Evolutionary conservation across 2,888 invertebrate species (phyloP).

Genomic region (Rugalucina vietnamica): DNA sequence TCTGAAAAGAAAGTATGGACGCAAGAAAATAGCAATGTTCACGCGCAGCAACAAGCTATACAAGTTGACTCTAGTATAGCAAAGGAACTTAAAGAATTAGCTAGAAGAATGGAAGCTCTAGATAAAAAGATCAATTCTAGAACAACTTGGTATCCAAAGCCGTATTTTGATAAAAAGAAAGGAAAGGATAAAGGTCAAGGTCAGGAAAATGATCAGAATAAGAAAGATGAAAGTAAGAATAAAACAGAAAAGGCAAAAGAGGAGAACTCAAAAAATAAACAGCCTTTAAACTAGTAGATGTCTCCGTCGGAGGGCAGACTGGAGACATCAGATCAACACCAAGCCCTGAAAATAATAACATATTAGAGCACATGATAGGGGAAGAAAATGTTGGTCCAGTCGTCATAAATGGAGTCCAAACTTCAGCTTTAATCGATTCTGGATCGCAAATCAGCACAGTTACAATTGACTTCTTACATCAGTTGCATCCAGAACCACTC

Average conservation of each 20-base stretch:
- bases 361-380: background rate
- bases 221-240: background rate
- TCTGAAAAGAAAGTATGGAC: background rate
- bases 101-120: background rate
- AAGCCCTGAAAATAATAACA: background rate
- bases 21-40: background rate
- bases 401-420: background rate
- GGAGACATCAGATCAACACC: background rate
- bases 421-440: slow-evolving; percentile 3
- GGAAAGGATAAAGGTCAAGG: background rate
- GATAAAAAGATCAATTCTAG: background rate
- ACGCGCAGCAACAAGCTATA: background rate
- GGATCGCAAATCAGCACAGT: slow-evolving; percentile 6
- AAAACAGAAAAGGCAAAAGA: background rate
- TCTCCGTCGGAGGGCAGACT: background rate
- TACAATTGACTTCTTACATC: background rate
- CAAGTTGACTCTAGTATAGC: background rate
- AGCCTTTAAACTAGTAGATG: background rate
- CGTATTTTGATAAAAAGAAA: too few species aligned
- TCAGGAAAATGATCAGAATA: background rate
- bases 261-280: background rate
- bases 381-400: background rate
- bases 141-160: background rate
- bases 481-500: background rate
- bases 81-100: background rate